Evolutionary conservation across 2,113 vertebrate species (phyloP).

Genomic region (Sapajus apella): DNA sequence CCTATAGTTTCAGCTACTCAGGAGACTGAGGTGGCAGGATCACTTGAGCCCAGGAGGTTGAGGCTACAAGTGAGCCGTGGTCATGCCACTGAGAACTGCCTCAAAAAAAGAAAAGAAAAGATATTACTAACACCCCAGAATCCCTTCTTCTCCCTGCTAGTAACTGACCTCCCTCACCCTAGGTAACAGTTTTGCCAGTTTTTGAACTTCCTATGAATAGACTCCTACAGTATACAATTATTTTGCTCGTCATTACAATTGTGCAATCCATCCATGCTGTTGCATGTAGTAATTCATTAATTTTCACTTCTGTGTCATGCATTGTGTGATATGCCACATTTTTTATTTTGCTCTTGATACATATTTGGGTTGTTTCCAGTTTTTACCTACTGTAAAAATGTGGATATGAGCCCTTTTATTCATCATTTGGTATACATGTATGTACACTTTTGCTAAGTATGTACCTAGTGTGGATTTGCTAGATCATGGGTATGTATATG

Average conservation of each 20-base stretch:
- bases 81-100: too few relatives aligned
- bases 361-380: conserved; percentile 26
- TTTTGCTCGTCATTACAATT: conserved; percentile 21
- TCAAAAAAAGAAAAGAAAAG: too few relatives aligned
- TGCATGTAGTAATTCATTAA: conserved; percentile 35
- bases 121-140: conserved; percentile 4
- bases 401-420: not conserved
- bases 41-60: too few relatives aligned
- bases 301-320: conserved; percentile 28
- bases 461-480: conserved; percentile 8
- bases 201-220: conserved; percentile 53
- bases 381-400: conserved; percentile 4
- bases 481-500: not conserved
- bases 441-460: conserved; percentile 2
- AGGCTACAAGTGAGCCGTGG: too few relatives aligned
- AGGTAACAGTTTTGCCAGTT: conserved; percentile 53
- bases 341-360: conserved; percentile 25
- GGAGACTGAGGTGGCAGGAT: too few relatives aligned
- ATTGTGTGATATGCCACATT: conserved; percentile 8
- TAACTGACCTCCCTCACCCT: conserved; percentile 36
- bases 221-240: conserved; percentile 22
- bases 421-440: not conserved
- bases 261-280: conserved; percentile 34
- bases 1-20: too few relatives aligned
- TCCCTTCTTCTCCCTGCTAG: conserved; percentile 25